Percentiles rank a stretch among this genome's conserved stretches.
Evolutionary conservation across 2,888 invertebrate genomes (phyloP).

Genomic region (Ophion ventricosus): DNA sequence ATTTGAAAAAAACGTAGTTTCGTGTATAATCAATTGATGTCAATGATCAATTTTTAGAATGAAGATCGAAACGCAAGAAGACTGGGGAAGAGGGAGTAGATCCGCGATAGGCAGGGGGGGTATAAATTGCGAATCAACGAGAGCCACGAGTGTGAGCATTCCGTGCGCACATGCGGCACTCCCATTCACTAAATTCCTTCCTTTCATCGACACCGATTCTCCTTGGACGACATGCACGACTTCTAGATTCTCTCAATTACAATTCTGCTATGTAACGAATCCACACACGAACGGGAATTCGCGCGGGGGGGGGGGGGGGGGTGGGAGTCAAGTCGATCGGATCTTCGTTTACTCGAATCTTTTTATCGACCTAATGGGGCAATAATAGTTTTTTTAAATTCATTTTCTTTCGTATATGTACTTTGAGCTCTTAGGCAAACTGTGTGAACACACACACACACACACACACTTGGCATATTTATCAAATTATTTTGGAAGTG

Average conservation of each 20-base stretch:
- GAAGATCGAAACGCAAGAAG: background rate
- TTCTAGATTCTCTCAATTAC: conserved; percentile 70
- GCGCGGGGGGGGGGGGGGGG: conserved; percentile 14
- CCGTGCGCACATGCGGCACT: conserved; percentile 72
- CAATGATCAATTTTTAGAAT: background rate
- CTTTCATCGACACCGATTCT: conserved; percentile 80
- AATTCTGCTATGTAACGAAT: conserved; percentile 24
- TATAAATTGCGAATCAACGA: conserved; percentile 61
- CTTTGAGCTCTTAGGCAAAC: background rate
- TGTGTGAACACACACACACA: background rate
- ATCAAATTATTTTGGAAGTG: background rate
- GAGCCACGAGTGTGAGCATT: conserved; percentile 64
- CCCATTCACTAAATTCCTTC: conserved; percentile 81
- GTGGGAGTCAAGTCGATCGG: background rate
- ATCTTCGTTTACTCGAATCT: conserved; percentile 41
- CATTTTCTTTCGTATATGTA: background rate
- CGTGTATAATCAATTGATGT: background rate
- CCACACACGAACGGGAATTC: conserved; percentile 7
- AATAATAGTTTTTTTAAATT: conserved; percentile 3
- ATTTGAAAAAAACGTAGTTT: background rate
- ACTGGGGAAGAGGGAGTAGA: background rate
- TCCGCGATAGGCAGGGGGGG: conserved; percentile 6
- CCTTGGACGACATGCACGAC: conserved; percentile 71
- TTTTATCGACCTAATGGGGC: conserved; percentile 10
- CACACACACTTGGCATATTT: background rate